A percentile compares a stretch with the other conserved stretches of the same genome.
These are phyloP conservation scores for Rhamnusium bicolor DNA, from an alignment of 2,888 invertebrate genomes.

Conservation along the genomic window DNA sequence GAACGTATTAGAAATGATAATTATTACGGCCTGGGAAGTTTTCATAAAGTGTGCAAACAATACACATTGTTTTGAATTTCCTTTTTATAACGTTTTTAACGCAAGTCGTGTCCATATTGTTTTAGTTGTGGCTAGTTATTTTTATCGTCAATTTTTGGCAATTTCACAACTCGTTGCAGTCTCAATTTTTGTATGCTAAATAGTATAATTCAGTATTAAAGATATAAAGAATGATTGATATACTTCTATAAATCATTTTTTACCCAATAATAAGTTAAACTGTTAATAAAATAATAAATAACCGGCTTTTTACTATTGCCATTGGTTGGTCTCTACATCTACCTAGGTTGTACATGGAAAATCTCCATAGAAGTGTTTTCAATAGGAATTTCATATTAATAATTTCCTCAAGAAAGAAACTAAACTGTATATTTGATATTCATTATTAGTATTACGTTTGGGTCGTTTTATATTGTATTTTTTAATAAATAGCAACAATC, in stretches of 20 bases:
- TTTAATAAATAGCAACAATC: too few species aligned
- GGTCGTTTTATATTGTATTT: too few species aligned
- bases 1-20: background rate
- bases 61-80: background rate
- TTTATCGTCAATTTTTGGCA: constrained; percentile 8
- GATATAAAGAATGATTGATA: too few species aligned
- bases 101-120: background rate
- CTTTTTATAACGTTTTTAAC: background rate
- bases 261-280: too few species aligned
- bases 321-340: too few species aligned
- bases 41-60: background rate
- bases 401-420: too few species aligned
- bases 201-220: background rate
- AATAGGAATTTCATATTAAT: too few species aligned
- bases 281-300: background rate
- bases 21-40: background rate
- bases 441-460: too few species aligned
- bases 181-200: background rate
- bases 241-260: too few species aligned
- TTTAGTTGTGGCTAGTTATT: constrained; percentile 5
- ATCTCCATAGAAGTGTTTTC: too few species aligned
- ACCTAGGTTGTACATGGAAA: too few species aligned
- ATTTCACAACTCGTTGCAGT: constrained; percentile 11
- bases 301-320: background rate
- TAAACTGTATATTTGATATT: too few species aligned